Evolutionary conservation across 1,140 invertebrate species (phyloP).

Genomic region (Drosophila melanogaster): DNA sequence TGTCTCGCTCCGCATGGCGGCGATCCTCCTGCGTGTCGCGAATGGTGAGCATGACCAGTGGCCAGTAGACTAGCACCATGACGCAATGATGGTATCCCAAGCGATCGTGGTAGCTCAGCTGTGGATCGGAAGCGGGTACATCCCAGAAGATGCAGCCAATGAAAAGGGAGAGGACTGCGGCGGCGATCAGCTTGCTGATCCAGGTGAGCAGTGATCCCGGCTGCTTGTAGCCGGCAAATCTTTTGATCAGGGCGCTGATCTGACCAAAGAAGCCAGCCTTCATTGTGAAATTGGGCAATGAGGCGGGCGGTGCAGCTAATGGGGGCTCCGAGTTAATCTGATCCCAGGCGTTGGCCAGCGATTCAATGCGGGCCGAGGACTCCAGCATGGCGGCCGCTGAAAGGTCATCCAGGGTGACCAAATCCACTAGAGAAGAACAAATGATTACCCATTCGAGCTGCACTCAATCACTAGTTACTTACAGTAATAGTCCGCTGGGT

Average conservation of each 20-base stretch:
- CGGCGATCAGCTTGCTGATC: slow-evolving; percentile 90
- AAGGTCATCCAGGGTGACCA: slow-evolving; percentile 96
- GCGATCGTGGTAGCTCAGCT: slow-evolving; percentile 90
- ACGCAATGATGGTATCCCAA: slow-evolving; percentile 94
- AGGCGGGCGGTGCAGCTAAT: slow-evolving; percentile 78
- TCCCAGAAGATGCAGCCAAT: slow-evolving; percentile 96
- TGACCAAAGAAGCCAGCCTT: slow-evolving; percentile 85
- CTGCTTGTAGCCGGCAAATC: slow-evolving; percentile 91
- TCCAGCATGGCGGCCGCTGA: slow-evolving; percentile 97
- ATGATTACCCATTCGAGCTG: not conserved
- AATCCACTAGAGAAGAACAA: slow-evolving; percentile 88
- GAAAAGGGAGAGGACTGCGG: slow-evolving; percentile 91
- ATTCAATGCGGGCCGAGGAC: slow-evolving; percentile 96
- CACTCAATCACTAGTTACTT: slow-evolving; percentile 84
- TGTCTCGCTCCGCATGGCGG: slow-evolving; percentile 90
- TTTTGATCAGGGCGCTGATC: slow-evolving; percentile 72
- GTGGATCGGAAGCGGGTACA: slow-evolving; percentile 89
- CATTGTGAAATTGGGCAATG: slow-evolving; percentile 76
- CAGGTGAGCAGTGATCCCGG: slow-evolving; percentile 93
- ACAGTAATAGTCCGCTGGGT: slow-evolving; percentile 98
- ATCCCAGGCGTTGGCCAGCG: slow-evolving; percentile 90
- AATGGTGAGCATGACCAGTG: slow-evolving; percentile 89
- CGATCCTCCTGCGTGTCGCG: slow-evolving; percentile 89
- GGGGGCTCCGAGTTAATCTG: slow-evolving; percentile 84
- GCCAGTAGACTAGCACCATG: slow-evolving; percentile 91